A percentile compares a stretch with the other conserved stretches of the same genome.
Evolutionary conservation across 2,113 vertebrate genomes (phyloP).

Genomic region (Echinops telfairi): DNA sequence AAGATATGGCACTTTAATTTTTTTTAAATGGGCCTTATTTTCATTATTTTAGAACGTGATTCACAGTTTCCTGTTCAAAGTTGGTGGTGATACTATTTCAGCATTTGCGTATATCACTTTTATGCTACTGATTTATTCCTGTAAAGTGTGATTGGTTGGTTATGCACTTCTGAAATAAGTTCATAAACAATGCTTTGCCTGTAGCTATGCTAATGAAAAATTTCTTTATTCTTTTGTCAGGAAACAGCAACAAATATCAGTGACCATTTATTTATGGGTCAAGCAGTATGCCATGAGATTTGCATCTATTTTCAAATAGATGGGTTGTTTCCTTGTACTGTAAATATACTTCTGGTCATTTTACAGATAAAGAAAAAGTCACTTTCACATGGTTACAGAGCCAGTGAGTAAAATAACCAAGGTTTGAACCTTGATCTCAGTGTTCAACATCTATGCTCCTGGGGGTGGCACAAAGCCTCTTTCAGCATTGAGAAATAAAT

Average conservation of each 20-base stretch:
- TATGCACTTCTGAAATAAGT: conserved; percentile 85
- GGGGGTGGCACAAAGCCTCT: not conserved
- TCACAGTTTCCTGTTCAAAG: conserved; percentile 83
- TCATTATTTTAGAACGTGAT: conserved; percentile 83
- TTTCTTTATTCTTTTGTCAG: not conserved
- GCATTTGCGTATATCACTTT: conserved; percentile 83
- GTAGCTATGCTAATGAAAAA: conserved; percentile 87
- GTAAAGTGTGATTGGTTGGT: conserved; percentile 84
- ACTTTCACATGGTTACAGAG: not conserved
- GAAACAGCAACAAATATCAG: not conserved
- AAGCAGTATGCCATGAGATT: not conserved
- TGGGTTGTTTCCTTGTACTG: not conserved
- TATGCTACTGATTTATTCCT: conserved; percentile 83
- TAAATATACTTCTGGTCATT: not conserved
- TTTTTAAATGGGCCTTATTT: conserved; percentile 72
- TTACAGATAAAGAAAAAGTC: not conserved
- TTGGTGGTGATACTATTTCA: conserved; percentile 81
- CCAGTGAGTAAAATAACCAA: not conserved
- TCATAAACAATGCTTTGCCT: conserved; percentile 84
- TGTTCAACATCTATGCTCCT: not conserved
- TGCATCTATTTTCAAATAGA: not conserved
- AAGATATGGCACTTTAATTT: conserved; percentile 81
- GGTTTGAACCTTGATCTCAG: not conserved
- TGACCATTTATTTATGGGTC: not conserved
- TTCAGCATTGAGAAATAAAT: not conserved